Base-by-base conservation (phyloP, 2,888 invertebrate species). In the Thecophora atra region DNA sequence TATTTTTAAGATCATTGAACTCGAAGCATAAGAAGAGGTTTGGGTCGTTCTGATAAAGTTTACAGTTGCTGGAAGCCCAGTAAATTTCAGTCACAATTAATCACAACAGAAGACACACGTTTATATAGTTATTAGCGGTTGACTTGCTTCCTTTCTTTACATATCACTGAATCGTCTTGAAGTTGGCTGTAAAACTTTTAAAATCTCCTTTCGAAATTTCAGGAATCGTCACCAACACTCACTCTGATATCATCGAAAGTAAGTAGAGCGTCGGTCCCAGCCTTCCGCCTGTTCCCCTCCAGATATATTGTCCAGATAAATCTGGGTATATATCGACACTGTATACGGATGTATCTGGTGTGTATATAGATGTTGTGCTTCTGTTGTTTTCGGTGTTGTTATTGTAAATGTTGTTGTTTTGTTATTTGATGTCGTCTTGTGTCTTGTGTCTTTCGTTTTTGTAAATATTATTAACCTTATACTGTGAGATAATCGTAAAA, bases 181-280 rank as follows among this genome's bases (percentile, higher is more conserved):
- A 37, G 4, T 30, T 30, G 4, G 37, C 11, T 37, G 37, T 17
- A 28, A 28, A 72, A 44, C 54, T 65, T 72, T 71, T 72, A 71
- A 71, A 56, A 52, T 58, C 52, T 70, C 62, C 60, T 69, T 64
- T 70, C 67, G 44, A 62, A 72, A 72, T 90, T 90, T 81, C 91
- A 92, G 92, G 92, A 91, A 88, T 91, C 91, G 84, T 91, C 92
- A 86, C 92, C 92, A 84, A 92, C 92, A 88, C 90, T 92, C 90
- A 92, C 92, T 88, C 89, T 91, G 86, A 90, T 92, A 87, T 92
- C 92, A 89, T 91, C 92, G 87, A 92, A 92, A 91, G 92, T 92
- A 90, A 92, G 92, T 88, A 79, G 74, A 51, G 13, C 62, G 70
- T 63, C 63, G 70, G 70, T 37, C 2, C 37, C 3, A 8, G 11